These are phyloP conservation scores for Slavum lentiscoides DNA, from an alignment of 2,888 invertebrate genomes.

Conservation along the genomic window DNA sequence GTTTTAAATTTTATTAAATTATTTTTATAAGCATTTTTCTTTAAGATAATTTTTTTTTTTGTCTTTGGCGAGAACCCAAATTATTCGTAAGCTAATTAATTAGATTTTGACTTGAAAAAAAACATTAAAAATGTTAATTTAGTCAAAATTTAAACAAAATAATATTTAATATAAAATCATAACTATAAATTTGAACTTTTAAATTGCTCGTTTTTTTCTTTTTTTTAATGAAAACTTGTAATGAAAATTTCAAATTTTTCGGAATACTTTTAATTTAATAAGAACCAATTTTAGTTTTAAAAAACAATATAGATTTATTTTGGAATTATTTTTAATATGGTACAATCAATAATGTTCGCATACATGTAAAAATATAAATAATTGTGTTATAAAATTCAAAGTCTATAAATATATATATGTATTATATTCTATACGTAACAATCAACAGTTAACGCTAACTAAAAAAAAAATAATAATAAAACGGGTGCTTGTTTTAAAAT, in stretches of 20 bases:
- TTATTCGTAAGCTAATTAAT: neutral
- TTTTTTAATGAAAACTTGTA: neutral
- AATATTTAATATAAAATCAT: neutral
- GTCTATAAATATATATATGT: too few relatives aligned
- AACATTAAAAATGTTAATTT: slow-evolving; percentile 11
- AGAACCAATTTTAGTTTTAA: neutral
- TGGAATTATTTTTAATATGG: neutral
- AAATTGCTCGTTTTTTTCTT: neutral
- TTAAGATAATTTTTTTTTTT: neutral
- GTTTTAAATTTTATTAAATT: neutral
- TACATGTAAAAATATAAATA: neutral
- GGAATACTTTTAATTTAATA: neutral
- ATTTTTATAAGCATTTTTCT: neutral
- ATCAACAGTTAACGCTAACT: too few relatives aligned
- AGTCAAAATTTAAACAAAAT: neutral
- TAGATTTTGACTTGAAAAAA: neutral
- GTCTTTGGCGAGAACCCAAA: neutral
- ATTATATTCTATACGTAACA: neutral
- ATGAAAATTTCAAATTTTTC: too few relatives aligned
- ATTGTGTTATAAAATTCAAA: neutral
- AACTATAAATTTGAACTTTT: neutral
- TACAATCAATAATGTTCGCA: too few relatives aligned
- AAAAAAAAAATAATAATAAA: too few relatives aligned
- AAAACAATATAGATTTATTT: neutral
- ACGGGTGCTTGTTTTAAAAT: too few relatives aligned